Base-by-base conservation (phyloP, 2,888 invertebrate species). In the Nudaria mundana region DNA sequence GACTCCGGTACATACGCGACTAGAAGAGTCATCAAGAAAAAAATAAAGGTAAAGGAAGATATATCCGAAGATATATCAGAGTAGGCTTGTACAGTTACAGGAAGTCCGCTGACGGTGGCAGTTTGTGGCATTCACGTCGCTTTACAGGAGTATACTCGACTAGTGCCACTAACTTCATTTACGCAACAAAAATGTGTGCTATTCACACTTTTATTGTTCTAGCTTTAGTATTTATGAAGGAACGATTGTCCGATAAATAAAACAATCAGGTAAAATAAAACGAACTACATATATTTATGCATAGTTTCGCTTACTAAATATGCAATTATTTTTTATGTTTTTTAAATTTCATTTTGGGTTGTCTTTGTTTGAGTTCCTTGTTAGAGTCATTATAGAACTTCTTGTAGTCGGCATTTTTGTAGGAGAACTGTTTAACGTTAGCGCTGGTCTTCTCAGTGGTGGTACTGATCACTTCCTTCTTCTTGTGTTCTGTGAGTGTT, bases 61-160 rank as follows among this genome's bases (percentile, higher is more conserved):
- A 52, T 81, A 5, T 87, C 87, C 0, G 83, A 86, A 0, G 84
- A 87, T 36, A 40, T 74, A 6, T 87, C 87, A 0, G 83, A 85
- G 38, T 82, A 64, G 26, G 25, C 33, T 7, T n/a, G n/a, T n/a
- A n/a, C 15, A 1, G n/a, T 14, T 13, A 13, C 3, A 7, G 8
- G 4, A 25, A 7, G 18, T 16, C 25, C 13, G 23, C 28, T 15
- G 15, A 15, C 18, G 2, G n/a, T n/a, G 8, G 14, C 6, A 25
- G 51, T 49, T 51, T 26, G 29, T 53, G 50, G 43, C 57, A 56
- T 42, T 52, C 22, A 59, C 15, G 60, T 47, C 52, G 44, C 49
- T 28, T 52, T 24, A 48, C 40, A 18, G 10, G 10, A 8, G 33
- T 29, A 12, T 32, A 44, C 33, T 45, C 45, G 56, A 57, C 48